Conservation (phyloP, 2,113 vertebrate species). For the Macheiramphus alcinus region DNA sequence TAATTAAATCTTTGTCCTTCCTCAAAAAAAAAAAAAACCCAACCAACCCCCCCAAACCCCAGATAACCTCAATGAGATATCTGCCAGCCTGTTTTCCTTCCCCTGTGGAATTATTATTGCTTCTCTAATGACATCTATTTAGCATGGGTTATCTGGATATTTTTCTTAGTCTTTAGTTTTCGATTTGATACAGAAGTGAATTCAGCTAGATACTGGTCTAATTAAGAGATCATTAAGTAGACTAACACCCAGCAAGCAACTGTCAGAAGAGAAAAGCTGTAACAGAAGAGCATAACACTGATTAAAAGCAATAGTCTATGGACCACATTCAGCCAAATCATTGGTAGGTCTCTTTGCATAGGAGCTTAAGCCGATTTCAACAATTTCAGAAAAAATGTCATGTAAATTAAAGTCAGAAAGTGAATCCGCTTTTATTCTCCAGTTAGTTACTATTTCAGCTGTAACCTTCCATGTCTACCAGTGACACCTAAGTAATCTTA, state of each 20-base stretch:
- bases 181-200: background rate
- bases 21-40: background rate
- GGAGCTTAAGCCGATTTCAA: background rate
- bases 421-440: background rate
- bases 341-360: background rate
- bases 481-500: background rate
- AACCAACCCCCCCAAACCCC: no score
- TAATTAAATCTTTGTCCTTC: background rate
- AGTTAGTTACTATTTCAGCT: background rate
- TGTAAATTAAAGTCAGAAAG: background rate
- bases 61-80: background rate
- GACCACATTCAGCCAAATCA: background rate
- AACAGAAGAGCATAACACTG: background rate
- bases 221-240: background rate
- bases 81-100: background rate
- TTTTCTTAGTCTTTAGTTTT: background rate
- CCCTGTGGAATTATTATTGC: background rate
- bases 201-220: background rate
- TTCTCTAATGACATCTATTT: background rate
- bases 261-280: background rate
- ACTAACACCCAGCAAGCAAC: background rate
- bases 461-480: background rate
- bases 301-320: background rate
- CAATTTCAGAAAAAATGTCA: background rate
- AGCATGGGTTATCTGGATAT: background rate